Conservation (phyloP, 2,797 vertebrate genomes). For the Glyptemys insculpta region DNA sequence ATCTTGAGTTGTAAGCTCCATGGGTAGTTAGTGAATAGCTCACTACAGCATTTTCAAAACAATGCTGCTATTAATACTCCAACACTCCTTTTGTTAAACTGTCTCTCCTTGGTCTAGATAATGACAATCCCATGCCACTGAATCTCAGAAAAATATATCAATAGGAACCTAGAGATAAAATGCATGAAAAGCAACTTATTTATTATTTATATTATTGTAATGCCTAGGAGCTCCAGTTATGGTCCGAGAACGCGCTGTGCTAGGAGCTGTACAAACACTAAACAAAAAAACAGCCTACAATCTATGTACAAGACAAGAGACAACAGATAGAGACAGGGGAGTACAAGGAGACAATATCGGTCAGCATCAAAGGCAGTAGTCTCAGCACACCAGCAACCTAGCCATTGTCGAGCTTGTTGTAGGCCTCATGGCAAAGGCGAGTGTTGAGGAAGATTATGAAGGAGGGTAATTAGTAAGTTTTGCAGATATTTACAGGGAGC, state of each 20-base stretch:
- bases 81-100: constrained; percentile 53
- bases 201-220: no score
- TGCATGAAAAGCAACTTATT: neutral
- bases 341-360: neutral
- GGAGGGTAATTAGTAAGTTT: neutral
- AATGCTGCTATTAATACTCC: neutral
- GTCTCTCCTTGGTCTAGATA: neutral
- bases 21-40: constrained; percentile 3
- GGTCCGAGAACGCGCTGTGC: no score
- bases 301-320: neutral
- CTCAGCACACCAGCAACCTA: neutral
- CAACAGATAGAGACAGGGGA: no score
- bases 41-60: constrained; percentile 45
- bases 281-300: no score
- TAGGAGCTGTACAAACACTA: no score
- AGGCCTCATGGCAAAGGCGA: neutral
- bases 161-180: constrained; percentile 6
- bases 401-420: neutral
- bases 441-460: neutral
- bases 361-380: neutral
- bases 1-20: constrained; percentile 45
- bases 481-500: no score
- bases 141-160: neutral
- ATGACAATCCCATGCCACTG: constrained; percentile 9
- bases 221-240: no score